Base-by-base conservation (phyloP, 2,888 invertebrate genomes). In the Anthrax anthrax region DNA sequence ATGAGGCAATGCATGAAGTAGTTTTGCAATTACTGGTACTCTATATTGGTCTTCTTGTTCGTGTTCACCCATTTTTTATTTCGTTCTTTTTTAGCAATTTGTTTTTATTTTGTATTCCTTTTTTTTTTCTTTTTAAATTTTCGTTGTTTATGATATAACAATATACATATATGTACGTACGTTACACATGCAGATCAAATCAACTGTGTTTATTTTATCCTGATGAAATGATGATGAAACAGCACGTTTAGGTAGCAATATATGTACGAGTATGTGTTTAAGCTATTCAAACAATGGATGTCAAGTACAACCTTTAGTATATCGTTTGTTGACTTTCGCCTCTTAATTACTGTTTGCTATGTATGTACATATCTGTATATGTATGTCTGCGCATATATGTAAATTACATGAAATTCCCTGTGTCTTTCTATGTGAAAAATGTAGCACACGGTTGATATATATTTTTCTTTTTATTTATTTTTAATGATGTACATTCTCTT, bases 1-100 rank as follows among this genome's bases (percentile, higher is more conserved):
- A 72, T 94, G 94, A 52, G 92, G 94, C 72, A 94, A 75, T 59
- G 80, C 75, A 71, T 92, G 91, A 69, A 92, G 81, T 70, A 88
- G 77, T 70, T 80, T 78, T 62, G 90, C 87, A 69, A 92, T 78
- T 63, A 81, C 78, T 70, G 88, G 84, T 72, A 85, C 81, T 73
- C 78, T 77, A 73, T 87, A 88, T 62, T 77, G 77, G 73, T 84
- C 85, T 66, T 80, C 80, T 48, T 63, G 64, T 54, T 64, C 65
- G 51, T 61, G 62, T 41, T 50, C 50, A 46, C 47, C 47, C 50
- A 50, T 50, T 43, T 50, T 47, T 41, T 37, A 13, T 23, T 23
- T 23, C 23, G 23, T 23, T 23, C 23, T 8, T 23, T 23, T 23
- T 23, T 23, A 23, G 13, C 6, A 9, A 12, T 12, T 4, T 32